These are phyloP conservation scores for Araneus ventricosus DNA, from an alignment of 1,140 invertebrate species.

Conservation along the genomic window DNA sequence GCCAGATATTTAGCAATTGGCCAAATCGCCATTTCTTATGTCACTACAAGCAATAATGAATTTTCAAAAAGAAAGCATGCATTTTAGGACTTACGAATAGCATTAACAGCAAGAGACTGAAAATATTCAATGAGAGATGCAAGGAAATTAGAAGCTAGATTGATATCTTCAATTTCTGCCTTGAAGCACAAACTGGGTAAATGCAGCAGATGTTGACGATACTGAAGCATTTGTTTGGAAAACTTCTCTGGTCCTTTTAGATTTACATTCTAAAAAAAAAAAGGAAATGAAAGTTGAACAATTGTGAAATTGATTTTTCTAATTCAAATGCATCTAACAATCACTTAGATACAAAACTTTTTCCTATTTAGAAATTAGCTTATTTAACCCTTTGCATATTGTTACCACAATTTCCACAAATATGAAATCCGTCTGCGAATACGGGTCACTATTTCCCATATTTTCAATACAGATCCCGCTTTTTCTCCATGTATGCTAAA, in stretches of 20 bases:
- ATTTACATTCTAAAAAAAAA: conserved; percentile 54
- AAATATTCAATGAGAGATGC: not conserved
- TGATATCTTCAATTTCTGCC: conserved; percentile 48
- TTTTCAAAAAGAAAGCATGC: not conserved
- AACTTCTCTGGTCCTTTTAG: conserved; percentile 63
- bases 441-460: too few species aligned
- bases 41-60: not conserved
- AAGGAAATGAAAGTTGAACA: not conserved
- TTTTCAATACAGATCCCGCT: too few species aligned
- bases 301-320: not conserved
- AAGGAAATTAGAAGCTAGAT: conserved; percentile 21
- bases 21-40: too few species aligned
- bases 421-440: too few species aligned
- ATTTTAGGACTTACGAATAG: not conserved
- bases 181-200: conserved; percentile 14
- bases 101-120: not conserved
- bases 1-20: too few species aligned
- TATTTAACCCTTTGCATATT: too few species aligned
- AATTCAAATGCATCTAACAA: not conserved
- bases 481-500: too few species aligned
- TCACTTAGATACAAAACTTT: too few species aligned
- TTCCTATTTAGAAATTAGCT: too few species aligned
- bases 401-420: too few species aligned
- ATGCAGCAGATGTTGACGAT: conserved; percentile 37
- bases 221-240: conserved; percentile 66